Percentiles rank a stretch among this genome's conserved stretches.
Conservation (phyloP, 1,140 invertebrate species). For the Platyura marginata region DNA sequence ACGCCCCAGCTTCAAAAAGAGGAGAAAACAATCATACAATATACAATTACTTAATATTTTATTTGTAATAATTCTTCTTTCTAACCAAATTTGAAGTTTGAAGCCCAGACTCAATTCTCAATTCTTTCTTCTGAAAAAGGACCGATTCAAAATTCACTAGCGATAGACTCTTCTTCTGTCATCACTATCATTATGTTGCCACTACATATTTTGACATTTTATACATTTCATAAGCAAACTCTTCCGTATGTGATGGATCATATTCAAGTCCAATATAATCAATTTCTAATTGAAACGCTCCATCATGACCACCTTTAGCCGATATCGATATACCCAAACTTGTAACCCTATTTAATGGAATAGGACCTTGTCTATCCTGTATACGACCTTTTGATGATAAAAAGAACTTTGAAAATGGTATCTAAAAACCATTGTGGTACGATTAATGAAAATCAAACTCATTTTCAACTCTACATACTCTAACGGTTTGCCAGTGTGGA, state of each 20-base stretch:
- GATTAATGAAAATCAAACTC: too few relatives aligned
- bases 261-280: slow-evolving; percentile 75
- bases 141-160: too few relatives aligned
- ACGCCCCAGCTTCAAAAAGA: too few relatives aligned
- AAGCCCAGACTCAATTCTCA: too few relatives aligned
- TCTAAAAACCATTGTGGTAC: slow-evolving; percentile 43
- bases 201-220: slow-evolving; percentile 42
- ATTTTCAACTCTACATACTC: too few relatives aligned
- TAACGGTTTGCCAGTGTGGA: slow-evolving; percentile 86
- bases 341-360: slow-evolving; percentile 38
- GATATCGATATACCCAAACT: slow-evolving; percentile 64
- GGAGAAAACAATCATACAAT: too few relatives aligned
- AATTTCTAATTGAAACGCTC: slow-evolving; percentile 80
- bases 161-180: neutral
- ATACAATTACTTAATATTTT: too few relatives aligned
- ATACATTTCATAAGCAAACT: slow-evolving; percentile 85
- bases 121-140: too few relatives aligned
- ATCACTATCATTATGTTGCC: slow-evolving; percentile 25
- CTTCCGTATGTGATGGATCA: slow-evolving; percentile 57
- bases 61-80: too few relatives aligned
- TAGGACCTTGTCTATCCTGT: slow-evolving; percentile 56
- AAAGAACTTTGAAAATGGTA: slow-evolving; percentile 92
- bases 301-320: slow-evolving; percentile 46
- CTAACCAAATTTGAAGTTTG: too few relatives aligned
- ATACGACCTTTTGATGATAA: slow-evolving; percentile 64